A percentile compares a stretch with the other conserved stretches of the same genome.
Conservation (phyloP, 1,140 invertebrate genomes). For the Araneus ventricosus region DNA sequence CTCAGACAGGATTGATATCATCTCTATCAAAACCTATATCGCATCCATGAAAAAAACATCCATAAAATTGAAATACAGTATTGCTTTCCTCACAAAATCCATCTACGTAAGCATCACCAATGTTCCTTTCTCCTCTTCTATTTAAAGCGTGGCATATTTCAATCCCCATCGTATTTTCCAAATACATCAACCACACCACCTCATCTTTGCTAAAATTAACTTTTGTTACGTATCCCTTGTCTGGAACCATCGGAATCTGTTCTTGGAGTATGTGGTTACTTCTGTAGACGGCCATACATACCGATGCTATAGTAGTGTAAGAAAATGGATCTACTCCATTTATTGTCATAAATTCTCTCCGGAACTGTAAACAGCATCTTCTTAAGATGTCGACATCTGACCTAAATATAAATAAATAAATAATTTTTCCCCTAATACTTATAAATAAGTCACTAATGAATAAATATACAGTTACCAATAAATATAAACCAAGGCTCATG, state of each 20-base stretch:
- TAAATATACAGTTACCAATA: neutral
- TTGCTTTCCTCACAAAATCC: no score
- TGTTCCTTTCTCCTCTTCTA: no score
- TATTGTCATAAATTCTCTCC: neutral
- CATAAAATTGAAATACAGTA: no score
- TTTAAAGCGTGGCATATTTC: conserved; percentile 45
- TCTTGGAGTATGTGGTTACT: neutral
- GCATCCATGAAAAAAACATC: no score
- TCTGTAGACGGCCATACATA: conserved; percentile 58
- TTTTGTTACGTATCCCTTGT: conserved; percentile 32
- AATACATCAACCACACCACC: conserved; percentile 44
- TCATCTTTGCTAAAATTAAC: conserved; percentile 11
- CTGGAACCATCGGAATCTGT: conserved; percentile 66
- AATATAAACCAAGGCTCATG: neutral
- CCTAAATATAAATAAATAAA: neutral
- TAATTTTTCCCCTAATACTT: no score
- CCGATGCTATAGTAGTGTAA: neutral
- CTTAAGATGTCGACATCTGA: no score
- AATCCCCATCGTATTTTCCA: neutral
- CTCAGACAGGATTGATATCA: no score
- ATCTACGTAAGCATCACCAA: no score
- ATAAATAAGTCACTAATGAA: neutral
- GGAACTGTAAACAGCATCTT: no score
- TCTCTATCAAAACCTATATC: no score
- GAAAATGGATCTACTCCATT: neutral